Conservation (phyloP, 92 coral and sea anemone species). For the Zoanthus gigantus region DNA sequence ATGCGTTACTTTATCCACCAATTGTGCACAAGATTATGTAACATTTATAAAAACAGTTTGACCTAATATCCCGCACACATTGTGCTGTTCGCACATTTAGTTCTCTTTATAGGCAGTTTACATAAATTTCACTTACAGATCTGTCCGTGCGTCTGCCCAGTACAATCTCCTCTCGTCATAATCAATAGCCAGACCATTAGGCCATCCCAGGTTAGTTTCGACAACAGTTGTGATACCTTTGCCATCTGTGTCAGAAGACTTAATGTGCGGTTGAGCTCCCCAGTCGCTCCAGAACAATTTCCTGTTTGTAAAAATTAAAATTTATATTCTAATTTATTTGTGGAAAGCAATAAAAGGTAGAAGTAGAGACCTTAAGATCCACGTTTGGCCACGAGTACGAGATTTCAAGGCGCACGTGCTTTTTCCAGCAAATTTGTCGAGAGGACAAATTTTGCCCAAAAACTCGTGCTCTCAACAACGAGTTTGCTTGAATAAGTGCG, state of each 20-base stretch:
- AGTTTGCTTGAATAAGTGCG: too few species aligned
- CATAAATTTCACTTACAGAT: conserved; percentile 58
- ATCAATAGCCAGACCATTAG: conserved; percentile 75
- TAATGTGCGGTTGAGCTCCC: conserved; percentile 63
- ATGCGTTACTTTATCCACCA: too few species aligned
- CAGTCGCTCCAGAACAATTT: conserved; percentile 81
- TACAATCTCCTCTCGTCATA: conserved; percentile 63
- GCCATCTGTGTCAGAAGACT: conserved; percentile 81
- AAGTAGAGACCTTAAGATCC: too few species aligned
- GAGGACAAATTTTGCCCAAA: too few species aligned
- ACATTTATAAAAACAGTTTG: background rate
- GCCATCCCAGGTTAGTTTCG: conserved; percentile 53
- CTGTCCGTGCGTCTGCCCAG: conserved; percentile 74
- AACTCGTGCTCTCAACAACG: too few species aligned
- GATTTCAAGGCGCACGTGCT: background rate
- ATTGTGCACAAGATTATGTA: too few species aligned
- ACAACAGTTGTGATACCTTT: conserved; percentile 49
- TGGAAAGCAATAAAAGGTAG: background rate
- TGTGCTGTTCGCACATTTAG: background rate
- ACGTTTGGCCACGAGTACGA: too few species aligned
- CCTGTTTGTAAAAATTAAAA: conserved; percentile 48
- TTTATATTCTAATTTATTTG: background rate
- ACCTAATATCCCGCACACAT: background rate
- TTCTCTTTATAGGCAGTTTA: background rate
- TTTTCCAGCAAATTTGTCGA: too few species aligned